A percentile compares a stretch with the other conserved stretches of the same genome.
phyloP scores from a whole-genome alignment of 2,888 invertebrate genomes.

The Nephrotoma guestfalica region DNA sequence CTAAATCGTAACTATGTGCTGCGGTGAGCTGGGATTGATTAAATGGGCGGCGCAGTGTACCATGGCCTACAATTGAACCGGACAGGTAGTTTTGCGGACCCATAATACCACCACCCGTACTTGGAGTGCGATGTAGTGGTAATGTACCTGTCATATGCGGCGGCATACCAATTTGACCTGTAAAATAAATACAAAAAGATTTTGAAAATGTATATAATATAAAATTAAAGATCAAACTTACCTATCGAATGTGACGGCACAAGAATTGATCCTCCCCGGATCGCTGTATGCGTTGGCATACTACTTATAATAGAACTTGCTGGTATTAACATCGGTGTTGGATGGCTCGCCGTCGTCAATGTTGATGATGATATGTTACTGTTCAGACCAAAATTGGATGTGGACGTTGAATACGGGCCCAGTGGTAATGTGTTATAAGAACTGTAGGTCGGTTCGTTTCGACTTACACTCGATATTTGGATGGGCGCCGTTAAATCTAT shows the following conservation, averaged over 20 bases:
- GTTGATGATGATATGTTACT: slow-evolving; percentile 1
- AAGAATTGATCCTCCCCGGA: slow-evolving; percentile 7
- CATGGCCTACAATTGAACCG: slow-evolving; percentile 21
- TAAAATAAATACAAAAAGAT: not conserved
- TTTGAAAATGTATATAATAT: not conserved
- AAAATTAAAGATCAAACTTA: not conserved
- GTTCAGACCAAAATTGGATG: not conserved
- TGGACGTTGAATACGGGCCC: not conserved
- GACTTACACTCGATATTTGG: slow-evolving; percentile 34
- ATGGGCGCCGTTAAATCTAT: slow-evolving; percentile 50
- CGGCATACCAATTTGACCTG: not conserved
- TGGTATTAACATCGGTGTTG: slow-evolving; percentile 27
- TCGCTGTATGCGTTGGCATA: slow-evolving; percentile 12
- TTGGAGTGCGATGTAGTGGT: not conserved
- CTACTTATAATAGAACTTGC: slow-evolving; percentile 17
- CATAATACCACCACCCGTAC: not conserved
- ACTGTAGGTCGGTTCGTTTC: slow-evolving; percentile 19
- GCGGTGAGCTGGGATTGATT: slow-evolving; percentile 12
- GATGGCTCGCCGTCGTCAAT: slow-evolving; percentile 6
- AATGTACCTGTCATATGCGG: not conserved
- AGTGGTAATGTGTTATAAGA: not conserved
- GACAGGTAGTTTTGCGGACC: slow-evolving; percentile 18
- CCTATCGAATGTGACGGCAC: slow-evolving; percentile 3
- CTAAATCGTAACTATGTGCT: slow-evolving; percentile 9
- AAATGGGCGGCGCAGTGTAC: slow-evolving; percentile 25